Evolutionary conservation across 2,797 vertebrate species (phyloP), one percentile per base, ranked within the genome.

Genomic region (Threskiornis aethiopicus): DNA sequence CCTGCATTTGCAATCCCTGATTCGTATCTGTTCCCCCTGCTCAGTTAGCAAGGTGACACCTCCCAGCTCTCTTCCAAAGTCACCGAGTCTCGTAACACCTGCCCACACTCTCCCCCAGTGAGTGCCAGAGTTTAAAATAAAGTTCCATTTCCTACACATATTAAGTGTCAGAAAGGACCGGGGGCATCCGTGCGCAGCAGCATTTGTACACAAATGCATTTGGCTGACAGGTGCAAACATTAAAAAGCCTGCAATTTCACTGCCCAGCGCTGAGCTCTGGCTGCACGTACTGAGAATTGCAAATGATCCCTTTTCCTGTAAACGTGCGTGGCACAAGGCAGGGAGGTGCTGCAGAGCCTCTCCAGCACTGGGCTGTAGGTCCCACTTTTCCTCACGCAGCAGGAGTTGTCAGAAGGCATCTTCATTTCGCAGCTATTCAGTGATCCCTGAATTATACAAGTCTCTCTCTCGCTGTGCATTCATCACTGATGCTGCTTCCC

Each of bases 101-200:
- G 84, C 96, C 89, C 69, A 92, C 52, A 3, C 87, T 93, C 78
- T 89, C 55, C 47, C 93, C 31, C 37, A 75, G 64, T 1, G 13
- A 94, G 82, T 87, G 91, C 61, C 2, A 0, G 65, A 73, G 89
- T 95, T 94, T 90, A 93, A 96, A 97, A 96, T 93, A 92, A 97
- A 92, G 86, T 94, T 75, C 77, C 62, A 78, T 96, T 95, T 96
- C 93, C 95, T 97, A 76, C 90, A 44, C 0, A 19, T 93, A 96
- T 96, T 94, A 96, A 94, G 80, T 92, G 89, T 96, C 94, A 96
- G 87, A 95, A 97, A 97, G 90, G 89, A 90, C 33, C 83, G 44
- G 89, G 61, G 75, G 86, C 82, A 85, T 64, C 87, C 1, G 0
- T 81, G 87, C 78, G 31, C 62, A 51, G 70, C 78, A 69, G 57